Evolutionary conservation across 2,888 invertebrate genomes (phyloP), one percentile per base, ranked within the genome.

Genomic region (Nomada ruficornis): DNA sequence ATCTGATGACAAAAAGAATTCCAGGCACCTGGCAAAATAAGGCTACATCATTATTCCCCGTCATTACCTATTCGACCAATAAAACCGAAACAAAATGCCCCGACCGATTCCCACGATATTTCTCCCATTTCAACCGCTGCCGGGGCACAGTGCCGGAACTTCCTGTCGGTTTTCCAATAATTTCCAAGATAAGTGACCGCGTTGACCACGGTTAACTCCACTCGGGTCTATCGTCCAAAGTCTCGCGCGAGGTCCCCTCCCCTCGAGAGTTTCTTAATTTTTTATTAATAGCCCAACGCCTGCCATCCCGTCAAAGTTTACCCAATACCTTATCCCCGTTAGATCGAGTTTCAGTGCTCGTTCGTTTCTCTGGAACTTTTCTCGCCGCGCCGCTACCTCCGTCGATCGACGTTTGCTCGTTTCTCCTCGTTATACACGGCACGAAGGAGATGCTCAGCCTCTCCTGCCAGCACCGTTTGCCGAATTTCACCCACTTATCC

Each of bases 131-230:
- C 60, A 57, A 42, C 44, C 57, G 57, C 65, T 71, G 60, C 55
- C 62, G 26, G 42, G n/a, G 11, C 42, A 29, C 18, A 36, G 20
- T 9, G 29, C 67, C 18, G 59, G 65, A 67, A 71, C 42, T 80
- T 79, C 11, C 15, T n/a, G 63, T 64, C 77, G 69, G 80, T 83
- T 88, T 84, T 83, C 87, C 88, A 78, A 87, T 87, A 87, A 87
- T 88, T 88, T 63, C 73, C 60, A 60, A 84, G 79, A 86, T 81
- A 86, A 87, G 87, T 79, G 77, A 69, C 80, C 77, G 65, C 74
- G 73, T 78, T 80, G 84, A 76, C 76, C 86, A 69, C 62, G 26
- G 77, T 72, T 82, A 77, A 73, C 79, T 72, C 67, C 59, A 52
- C 57, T 52, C 72, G 72, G 75, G 75, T 77, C 73, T 55, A 70